A percentile compares a stretch with the other conserved stretches of the same genome.
Conservation (phyloP, 2,888 invertebrate genomes). For the Nysson spinosus region DNA sequence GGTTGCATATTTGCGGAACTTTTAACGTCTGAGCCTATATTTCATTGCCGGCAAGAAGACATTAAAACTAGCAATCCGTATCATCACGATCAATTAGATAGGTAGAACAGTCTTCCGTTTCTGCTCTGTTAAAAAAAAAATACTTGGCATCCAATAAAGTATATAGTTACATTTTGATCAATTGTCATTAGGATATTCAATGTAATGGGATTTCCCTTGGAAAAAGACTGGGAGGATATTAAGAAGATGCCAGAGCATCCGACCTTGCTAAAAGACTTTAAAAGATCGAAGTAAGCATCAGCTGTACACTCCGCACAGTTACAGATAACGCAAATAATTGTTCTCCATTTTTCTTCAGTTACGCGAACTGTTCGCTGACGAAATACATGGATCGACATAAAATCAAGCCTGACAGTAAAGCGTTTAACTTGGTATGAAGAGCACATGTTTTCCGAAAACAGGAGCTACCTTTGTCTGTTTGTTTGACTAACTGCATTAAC, state of each 20-base stretch:
- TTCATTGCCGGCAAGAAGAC: slow-evolving; percentile 99
- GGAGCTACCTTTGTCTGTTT: neutral
- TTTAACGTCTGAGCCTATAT: slow-evolving; percentile 99
- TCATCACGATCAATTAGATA: slow-evolving; percentile 98
- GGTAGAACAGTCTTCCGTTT: too few relatives aligned
- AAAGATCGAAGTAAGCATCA: slow-evolving; percentile 88
- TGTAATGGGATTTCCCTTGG: slow-evolving; percentile 99
- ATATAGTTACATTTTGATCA: slow-evolving; percentile 5
- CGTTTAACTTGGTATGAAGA: slow-evolving; percentile 84
- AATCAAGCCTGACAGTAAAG: slow-evolving; percentile 95
- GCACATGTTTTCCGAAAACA: slow-evolving; percentile 6
- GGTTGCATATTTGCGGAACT: slow-evolving; percentile 99
- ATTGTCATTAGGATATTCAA: slow-evolving; percentile 92
- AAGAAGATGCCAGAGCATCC: slow-evolving; percentile 99
- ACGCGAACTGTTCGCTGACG: slow-evolving; percentile 91
- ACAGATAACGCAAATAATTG: neutral
- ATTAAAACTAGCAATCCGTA: slow-evolving; percentile 99
- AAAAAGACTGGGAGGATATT: slow-evolving; percentile 99
- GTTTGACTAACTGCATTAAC: neutral
- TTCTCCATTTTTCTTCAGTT: slow-evolving; percentile 80
- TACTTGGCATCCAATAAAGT: too few relatives aligned
- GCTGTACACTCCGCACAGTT: neutral
- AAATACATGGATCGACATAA: slow-evolving; percentile 98
- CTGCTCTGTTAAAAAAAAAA: too few relatives aligned
- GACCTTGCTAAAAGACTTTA: slow-evolving; percentile 96